Evolutionary conservation across 2,888 invertebrate genomes (phyloP).

Genomic region (Acheta domesticus): DNA sequence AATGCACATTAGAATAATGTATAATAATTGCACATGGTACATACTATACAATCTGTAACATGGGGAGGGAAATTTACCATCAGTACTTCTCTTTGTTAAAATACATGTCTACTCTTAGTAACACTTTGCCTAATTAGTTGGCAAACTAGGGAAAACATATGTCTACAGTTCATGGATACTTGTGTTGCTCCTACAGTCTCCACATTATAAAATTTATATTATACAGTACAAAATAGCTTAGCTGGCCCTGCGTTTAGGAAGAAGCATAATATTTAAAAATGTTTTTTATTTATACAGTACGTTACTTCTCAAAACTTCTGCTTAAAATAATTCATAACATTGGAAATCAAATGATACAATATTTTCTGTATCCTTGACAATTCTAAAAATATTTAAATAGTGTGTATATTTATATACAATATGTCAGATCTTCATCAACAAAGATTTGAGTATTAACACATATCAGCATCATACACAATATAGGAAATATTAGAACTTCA

Average conservation of each 20-base stretch:
- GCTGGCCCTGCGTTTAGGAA: constrained; percentile 36
- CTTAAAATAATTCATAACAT: constrained; percentile 20
- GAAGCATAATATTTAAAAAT: constrained; percentile 34
- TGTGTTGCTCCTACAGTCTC: constrained; percentile 30
- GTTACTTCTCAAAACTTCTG: background rate
- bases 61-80: constrained; percentile 18
- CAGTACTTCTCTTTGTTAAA: constrained; percentile 28
- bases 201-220: constrained; percentile 35
- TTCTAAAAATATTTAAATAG: constrained; percentile 24
- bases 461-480: constrained; percentile 30
- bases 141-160: constrained; percentile 26
- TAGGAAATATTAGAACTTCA: constrained; percentile 29
- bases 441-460: constrained; percentile 30
- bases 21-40: constrained; percentile 35
- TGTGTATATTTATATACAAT: constrained; percentile 28
- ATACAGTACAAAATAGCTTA: constrained; percentile 37
- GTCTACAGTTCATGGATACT: constrained; percentile 28
- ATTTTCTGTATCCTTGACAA: background rate
- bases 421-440: constrained; percentile 27
- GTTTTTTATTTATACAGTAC: constrained; percentile 27
- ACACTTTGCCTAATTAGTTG: constrained; percentile 25
- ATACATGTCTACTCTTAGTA: constrained; percentile 26
- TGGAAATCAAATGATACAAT: constrained; percentile 1
- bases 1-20: constrained; percentile 33
- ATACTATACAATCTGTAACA: constrained; percentile 30